These are phyloP conservation scores for Sprattus sprattus DNA, from an alignment of 2,113 vertebrate species.

Conservation along the genomic window DNA sequence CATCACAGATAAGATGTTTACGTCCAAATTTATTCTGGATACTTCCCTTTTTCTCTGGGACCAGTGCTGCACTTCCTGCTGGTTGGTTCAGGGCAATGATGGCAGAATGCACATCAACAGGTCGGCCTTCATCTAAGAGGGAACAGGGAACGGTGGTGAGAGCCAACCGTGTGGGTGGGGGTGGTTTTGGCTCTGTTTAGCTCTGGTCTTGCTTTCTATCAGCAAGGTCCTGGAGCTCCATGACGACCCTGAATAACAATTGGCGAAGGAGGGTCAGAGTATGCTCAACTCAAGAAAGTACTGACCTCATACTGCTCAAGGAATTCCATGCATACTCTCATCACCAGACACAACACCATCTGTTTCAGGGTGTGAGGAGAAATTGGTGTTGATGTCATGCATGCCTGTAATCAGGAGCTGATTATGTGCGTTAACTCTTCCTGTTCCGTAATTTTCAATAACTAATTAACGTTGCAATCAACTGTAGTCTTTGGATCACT, in stretches of 20 bases:
- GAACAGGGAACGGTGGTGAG: neutral
- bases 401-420: neutral
- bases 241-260: neutral
- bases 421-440: neutral
- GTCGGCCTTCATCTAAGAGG: conserved; percentile 38
- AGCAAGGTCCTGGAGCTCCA: neutral
- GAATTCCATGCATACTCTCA: neutral
- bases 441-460: neutral
- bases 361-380: conserved; percentile 23
- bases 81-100: neutral
- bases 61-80: neutral
- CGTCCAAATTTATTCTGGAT: neutral
- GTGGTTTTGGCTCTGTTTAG: neutral
- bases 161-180: neutral
- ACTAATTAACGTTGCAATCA: neutral
- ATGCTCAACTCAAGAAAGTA: neutral
- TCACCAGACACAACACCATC: conserved; percentile 33
- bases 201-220: neutral
- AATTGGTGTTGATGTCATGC: conserved; percentile 11
- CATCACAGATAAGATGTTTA: too few species aligned
- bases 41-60: conserved; percentile 14
- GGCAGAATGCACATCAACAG: conserved; percentile 33
- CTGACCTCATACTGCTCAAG: neutral
- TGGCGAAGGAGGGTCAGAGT: neutral
- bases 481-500: neutral